phyloP scores from a whole-genome alignment of 2,113 vertebrate genomes.

The Oplegnathus fasciatus region DNA sequence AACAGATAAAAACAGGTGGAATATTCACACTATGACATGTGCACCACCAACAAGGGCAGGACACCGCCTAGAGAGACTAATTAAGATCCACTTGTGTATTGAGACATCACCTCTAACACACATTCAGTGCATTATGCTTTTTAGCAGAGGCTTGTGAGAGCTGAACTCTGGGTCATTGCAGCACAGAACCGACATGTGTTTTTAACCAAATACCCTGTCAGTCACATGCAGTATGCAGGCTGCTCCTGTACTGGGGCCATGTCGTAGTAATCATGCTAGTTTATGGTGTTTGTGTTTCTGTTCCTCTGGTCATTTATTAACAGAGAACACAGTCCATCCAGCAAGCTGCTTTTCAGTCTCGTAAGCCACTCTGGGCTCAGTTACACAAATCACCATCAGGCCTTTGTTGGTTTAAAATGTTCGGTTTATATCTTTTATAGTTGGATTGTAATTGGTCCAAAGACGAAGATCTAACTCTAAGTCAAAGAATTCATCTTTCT shows the following conservation, averaged over 20 bases:
- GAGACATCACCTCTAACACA: background rate
- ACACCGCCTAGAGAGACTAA: background rate
- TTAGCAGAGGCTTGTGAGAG: background rate
- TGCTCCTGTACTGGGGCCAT: conserved; percentile 1
- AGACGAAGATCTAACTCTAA: background rate
- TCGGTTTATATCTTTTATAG: conserved; percentile 6
- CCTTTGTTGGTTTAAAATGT: conserved; percentile 4
- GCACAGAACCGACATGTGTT: background rate
- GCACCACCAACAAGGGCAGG: background rate
- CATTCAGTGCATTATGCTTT: background rate
- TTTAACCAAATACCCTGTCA: background rate
- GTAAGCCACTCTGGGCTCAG: conserved; percentile 4
- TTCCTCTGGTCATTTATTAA: conserved; percentile 73
- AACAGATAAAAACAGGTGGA: conserved; percentile 7
- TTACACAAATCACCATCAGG: conserved; percentile 8
- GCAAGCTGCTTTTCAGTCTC: conserved; percentile 29
- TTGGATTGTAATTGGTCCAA: conserved; percentile 12
- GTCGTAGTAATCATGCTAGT: conserved; percentile 49
- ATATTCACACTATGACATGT: background rate
- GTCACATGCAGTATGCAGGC: background rate
- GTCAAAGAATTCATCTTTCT: background rate
- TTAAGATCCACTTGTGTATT: background rate
- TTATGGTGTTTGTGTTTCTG: conserved; percentile 74
- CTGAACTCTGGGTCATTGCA: background rate
- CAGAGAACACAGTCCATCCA: conserved; percentile 70